phyloP scores from a whole-genome alignment of 92 coral and sea anemone species.

The Parazoanthus atlanticus region DNA sequence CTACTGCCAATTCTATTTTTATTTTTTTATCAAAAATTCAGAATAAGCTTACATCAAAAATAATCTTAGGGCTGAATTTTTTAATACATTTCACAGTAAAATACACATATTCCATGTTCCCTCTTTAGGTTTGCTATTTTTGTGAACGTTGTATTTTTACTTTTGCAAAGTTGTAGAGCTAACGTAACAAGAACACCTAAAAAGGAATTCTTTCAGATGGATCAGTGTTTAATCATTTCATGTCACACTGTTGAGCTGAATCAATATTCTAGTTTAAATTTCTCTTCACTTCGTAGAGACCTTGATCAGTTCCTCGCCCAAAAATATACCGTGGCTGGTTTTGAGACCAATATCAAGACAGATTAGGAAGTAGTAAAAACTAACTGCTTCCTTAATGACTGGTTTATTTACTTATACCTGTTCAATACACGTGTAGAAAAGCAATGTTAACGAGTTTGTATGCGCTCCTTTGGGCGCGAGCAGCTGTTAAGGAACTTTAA shows the following conservation, averaged over 20 bases:
- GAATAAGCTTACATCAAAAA: neutral
- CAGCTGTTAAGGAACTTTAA: neutral
- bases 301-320: neutral
- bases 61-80: neutral
- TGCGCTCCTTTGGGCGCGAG: neutral
- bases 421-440: neutral
- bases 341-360: neutral
- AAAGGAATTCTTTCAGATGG: neutral
- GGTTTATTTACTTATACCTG: slow-evolving; percentile 1
- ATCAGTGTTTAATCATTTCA: neutral
- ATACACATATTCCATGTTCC: neutral
- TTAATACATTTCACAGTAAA: neutral
- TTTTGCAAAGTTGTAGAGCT: neutral
- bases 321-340: neutral
- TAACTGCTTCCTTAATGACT: neutral
- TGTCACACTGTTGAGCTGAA: no score
- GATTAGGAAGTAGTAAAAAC: neutral
- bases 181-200: neutral
- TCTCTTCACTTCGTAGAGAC: neutral
- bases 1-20: no score
- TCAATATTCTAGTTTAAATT: no score
- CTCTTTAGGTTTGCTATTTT: neutral
- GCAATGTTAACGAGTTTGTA: neutral
- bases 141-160: neutral
- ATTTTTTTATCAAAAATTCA: neutral